Base-by-base conservation (phyloP, 1,140 invertebrate species). In the Saxidomus purpurata region DNA sequence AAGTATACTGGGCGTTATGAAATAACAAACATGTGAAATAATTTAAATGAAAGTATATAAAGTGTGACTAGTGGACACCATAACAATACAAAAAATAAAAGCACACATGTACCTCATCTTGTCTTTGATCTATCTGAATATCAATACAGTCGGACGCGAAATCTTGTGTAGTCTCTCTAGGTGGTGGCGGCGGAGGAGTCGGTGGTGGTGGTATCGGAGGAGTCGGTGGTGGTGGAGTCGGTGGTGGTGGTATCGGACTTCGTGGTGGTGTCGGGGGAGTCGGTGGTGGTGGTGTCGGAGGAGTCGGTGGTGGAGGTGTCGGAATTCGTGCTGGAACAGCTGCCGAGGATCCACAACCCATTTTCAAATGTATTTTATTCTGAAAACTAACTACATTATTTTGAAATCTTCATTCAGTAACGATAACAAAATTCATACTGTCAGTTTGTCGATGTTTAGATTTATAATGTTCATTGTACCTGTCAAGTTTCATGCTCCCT, bases 101-200 rank as follows among this genome's bases (percentile, higher is more conserved):
- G n/a, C n/a, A n/a, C n/a, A n/a, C n/a, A n/a, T n/a, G n/a, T 85
- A 85, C 82, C 82, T 85, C 82, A 40, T 85, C 82, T 9, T 28
- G 49, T 17, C 31, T 47, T 36, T 85, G 0, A 31, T 85, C 82
- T 43, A 74, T 69, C 49, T 85, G 17, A 49, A 71, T 67, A 71
- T 85, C 47, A 52, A 85, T 52, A 49, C 38, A 43, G 34, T 85
- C 82, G 4, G 81, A 71, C 6, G 81, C n/a, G 47, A 84, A 71
- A 43, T 81, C 79, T 36, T n/a, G 28, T 8, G 79, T 81, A 2
- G 52, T 61, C 22, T 81, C 52, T 43, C 79, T 81, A 28, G 61
- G 38, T 17, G 67, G 82, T 71, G 82, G 82, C 1, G 82, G 22
- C 2, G 82, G 82, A 19, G 82, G 61, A 11, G 82, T 2, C 17